phyloP scores from a whole-genome alignment of 2,797 vertebrate genomes.

The Otus scops region DNA sequence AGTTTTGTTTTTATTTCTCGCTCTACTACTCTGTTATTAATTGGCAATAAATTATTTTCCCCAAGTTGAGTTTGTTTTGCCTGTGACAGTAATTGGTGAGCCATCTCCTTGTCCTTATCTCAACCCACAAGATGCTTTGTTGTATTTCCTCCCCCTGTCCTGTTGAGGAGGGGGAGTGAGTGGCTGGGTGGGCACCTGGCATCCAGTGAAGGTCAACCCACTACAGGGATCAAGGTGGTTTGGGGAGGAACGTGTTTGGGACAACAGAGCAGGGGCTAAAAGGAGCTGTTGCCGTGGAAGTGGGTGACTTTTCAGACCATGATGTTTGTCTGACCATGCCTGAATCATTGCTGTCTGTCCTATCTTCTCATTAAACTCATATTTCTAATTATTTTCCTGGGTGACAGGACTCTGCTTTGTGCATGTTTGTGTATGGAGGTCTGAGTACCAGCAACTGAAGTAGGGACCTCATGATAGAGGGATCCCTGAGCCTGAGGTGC shows the following conservation, averaged over 20 bases:
- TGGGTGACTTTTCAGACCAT: neutral
- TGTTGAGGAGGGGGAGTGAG: neutral
- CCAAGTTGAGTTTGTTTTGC: neutral
- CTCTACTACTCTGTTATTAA: neutral
- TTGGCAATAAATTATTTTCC: neutral
- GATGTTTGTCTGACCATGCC: neutral
- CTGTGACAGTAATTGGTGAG: neutral
- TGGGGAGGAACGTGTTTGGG: neutral
- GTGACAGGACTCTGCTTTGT: neutral
- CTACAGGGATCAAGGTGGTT: neutral
- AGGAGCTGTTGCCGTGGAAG: neutral
- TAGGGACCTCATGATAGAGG: neutral
- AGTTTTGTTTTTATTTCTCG: neutral
- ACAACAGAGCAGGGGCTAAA: neutral
- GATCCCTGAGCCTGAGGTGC: neutral
- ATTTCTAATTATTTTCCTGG: neutral
- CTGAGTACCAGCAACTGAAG: neutral
- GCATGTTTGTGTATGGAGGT: neutral
- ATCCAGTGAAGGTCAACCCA: neutral
- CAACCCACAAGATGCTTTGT: neutral
- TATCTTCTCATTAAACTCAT: neutral
- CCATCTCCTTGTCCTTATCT: neutral
- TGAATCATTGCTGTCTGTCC: neutral
- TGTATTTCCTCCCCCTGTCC: neutral
- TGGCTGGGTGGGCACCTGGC: neutral